Percentiles rank a stretch among this genome's conserved stretches.
Conservation (phyloP, 1,140 invertebrate species). For the Cotesia glomerata region DNA sequence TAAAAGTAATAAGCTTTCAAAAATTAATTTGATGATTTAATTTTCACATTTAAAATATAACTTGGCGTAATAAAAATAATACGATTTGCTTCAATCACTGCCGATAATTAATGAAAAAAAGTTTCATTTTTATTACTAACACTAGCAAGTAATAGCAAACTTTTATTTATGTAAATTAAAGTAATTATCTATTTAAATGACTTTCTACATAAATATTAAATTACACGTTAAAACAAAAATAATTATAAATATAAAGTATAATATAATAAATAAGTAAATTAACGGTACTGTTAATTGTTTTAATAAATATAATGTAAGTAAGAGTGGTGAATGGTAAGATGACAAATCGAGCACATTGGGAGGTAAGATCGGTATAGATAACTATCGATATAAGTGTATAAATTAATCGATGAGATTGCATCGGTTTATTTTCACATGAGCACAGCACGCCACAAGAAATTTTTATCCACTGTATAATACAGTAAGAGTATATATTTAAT, state of each 20-base stretch:
- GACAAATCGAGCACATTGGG: slow-evolving; percentile 7
- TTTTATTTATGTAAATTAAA: no score
- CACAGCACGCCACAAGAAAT: neutral
- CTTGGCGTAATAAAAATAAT: no score
- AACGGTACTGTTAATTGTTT: neutral
- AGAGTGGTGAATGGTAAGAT: neutral
- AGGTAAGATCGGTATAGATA: slow-evolving; percentile 3
- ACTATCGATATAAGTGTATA: neutral
- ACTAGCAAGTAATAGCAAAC: no score
- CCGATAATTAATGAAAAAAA: no score
- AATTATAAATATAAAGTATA: neutral
- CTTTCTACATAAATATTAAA: no score
- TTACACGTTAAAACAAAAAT: no score
- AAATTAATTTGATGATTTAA: no score
- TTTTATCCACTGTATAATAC: neutral
- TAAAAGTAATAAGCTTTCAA: no score
- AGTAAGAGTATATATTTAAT: neutral
- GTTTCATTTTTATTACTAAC: no score
- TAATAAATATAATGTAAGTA: neutral
- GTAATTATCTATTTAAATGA: no score
- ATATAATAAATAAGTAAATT: neutral
- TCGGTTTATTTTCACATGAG: slow-evolving; percentile 9
- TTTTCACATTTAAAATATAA: no score
- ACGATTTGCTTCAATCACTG: no score
- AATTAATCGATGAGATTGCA: slow-evolving; percentile 17